Evolutionary conservation across 2,888 invertebrate genomes (phyloP), one percentile per base, ranked within the genome.

Genomic region (Aporophyla nigra): DNA sequence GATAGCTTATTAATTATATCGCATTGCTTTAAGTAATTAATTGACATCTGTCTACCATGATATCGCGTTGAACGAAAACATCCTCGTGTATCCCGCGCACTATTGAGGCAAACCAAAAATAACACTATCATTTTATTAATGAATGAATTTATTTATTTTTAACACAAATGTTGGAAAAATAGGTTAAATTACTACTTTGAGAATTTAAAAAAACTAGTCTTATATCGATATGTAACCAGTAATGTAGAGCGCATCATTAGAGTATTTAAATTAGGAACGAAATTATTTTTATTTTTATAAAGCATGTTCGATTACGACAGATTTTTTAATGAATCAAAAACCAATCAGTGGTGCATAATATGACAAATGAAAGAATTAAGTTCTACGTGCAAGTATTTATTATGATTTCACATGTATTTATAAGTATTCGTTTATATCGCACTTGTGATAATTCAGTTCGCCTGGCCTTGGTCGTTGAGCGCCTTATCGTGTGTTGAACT

Each of bases 401-500:
- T 85, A 72, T 85, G 74, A 82, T 82, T 82, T 81, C 54, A 71
- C 58, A 65, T 61, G 49, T 74, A 81, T 74, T 77, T 72, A 61
- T 86, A 86, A 86, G 87, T 84, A 83, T 82, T 68, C 61, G 63
- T 78, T 86, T 74, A 82, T 88, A 84, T 85, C 82, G 71, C 76
- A 87, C 78, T 88, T 82, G 86, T 90, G 92, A 93, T 93, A 93
- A 92, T 88, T 91, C 83, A 83, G 88, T 83, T 81, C 88, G 86
- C 86, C 91, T 93, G 96, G 95, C 96, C 96, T 96, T 96, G 96
- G 92, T 91, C 76, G 86, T 49, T 74, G 92, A 92, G 92, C 92
- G 92, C 93, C 93, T 96, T 96, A 96, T 96, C 96, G 96, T 96
- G 89, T 96, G 95, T 96, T 96, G 96, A 96, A 96, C 96, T 94